Evolutionary conservation across 2,113 vertebrate species (phyloP).

Genomic region (Ophthalmolycus amberensis): DNA sequence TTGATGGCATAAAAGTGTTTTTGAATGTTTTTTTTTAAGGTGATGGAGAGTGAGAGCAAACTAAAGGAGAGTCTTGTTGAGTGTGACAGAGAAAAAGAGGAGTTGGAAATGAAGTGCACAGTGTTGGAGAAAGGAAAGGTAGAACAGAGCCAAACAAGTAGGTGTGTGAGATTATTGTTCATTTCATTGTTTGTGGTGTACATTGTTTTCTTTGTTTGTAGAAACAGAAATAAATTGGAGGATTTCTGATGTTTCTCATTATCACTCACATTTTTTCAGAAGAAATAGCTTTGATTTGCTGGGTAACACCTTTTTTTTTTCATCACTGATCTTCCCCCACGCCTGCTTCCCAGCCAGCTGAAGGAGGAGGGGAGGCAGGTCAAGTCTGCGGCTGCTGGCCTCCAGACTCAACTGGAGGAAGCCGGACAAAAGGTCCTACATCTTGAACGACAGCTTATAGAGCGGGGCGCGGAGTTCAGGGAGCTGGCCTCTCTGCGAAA

Average conservation of each 20-base stretch:
- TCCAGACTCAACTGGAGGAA: slow-evolving; percentile 80
- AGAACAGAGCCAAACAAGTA: slow-evolving; percentile 81
- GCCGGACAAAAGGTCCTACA: slow-evolving; percentile 78
- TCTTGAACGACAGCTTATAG: slow-evolving; percentile 85
- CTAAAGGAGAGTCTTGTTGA: slow-evolving; percentile 84
- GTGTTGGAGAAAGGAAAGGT: slow-evolving; percentile 83
- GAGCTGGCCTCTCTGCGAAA: slow-evolving; percentile 80
- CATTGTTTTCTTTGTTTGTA: background rate
- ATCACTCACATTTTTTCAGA: background rate
- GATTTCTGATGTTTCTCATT: background rate
- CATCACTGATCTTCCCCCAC: background rate
- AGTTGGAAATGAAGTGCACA: slow-evolving; percentile 83
- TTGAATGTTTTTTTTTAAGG: slow-evolving; percentile 78
- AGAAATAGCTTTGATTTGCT: background rate
- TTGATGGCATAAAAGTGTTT: background rate
- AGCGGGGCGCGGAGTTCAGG: slow-evolving; percentile 71
- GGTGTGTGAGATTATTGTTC: slow-evolving; percentile 76
- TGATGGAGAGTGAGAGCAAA: slow-evolving; percentile 85
- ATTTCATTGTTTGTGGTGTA: background rate
- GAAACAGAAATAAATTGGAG: no score
- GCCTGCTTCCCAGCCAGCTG: slow-evolving; percentile 78
- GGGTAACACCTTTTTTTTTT: background rate
- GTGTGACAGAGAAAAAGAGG: slow-evolving; percentile 87
- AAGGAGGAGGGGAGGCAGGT: slow-evolving; percentile 79
- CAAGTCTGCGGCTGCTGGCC: slow-evolving; percentile 80